A percentile compares a stretch with the other conserved stretches of the same genome.
phyloP scores from a whole-genome alignment of 2,888 invertebrate genomes.

The Pandemis cinnamomeana region DNA sequence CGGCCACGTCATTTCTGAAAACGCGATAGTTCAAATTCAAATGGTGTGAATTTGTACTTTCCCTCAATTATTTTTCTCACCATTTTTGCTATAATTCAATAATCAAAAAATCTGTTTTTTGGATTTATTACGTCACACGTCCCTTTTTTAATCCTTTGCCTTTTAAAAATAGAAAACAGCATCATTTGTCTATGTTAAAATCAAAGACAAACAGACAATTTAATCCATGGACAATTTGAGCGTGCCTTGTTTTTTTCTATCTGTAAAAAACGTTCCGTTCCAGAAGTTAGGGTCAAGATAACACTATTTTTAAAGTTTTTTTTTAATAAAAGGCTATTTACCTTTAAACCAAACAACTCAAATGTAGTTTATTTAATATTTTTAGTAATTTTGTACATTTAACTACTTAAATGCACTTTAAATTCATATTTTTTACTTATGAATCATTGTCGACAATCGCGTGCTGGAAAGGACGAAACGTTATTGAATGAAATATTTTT shows the following conservation, averaged over 20 bases:
- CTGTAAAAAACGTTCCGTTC: constrained; percentile 41
- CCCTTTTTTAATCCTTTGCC: constrained; percentile 9
- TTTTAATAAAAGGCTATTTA: neutral
- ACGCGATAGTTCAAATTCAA: constrained; percentile 52
- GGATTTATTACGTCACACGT: neutral
- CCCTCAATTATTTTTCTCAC: neutral
- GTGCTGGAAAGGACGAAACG: constrained; percentile 70
- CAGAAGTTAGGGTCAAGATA: too few species aligned
- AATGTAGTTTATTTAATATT: too few species aligned
- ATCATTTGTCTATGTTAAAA: constrained; percentile 23
- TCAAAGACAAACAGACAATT: constrained; percentile 34
- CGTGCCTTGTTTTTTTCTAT: constrained; percentile 43
- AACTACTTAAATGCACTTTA: neutral
- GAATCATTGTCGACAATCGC: constrained; percentile 43
- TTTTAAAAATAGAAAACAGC: constrained; percentile 14
- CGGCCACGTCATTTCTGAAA: constrained; percentile 81
- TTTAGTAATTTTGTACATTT: neutral
- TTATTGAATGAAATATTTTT: constrained; percentile 78
- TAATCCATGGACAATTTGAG: constrained; percentile 36
- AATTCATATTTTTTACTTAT: constrained; percentile 23
- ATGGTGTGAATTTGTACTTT: neutral
- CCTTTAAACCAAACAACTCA: neutral
- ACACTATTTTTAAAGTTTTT: constrained; percentile 1
- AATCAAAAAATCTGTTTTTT: neutral
- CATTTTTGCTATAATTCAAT: neutral